Conservation (phyloP, 2,113 vertebrate species). For the Anoplopoma fimbria region DNA sequence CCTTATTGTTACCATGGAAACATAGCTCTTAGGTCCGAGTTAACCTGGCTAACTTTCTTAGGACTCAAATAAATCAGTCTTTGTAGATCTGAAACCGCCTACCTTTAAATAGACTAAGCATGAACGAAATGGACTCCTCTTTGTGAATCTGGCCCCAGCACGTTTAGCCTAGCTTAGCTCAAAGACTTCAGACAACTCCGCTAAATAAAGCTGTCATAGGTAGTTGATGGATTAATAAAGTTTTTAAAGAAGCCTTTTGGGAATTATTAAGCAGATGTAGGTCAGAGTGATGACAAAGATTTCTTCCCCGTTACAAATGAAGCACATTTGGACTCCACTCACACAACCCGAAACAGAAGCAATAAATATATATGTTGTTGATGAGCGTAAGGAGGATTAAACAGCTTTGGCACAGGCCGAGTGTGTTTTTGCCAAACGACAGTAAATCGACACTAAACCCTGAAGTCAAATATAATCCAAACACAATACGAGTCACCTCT, state of each 20-base stretch:
- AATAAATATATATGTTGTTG: conserved; percentile 1
- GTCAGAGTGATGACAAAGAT: conserved; percentile 29
- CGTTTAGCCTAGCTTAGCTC: neutral
- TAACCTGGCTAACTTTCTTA: neutral
- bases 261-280: conserved; percentile 15
- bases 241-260: conserved; percentile 22
- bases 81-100: neutral
- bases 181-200: neutral
- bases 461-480: conserved; percentile 47
- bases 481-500: conserved; percentile 10
- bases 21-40: neutral
- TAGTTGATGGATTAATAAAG: conserved; percentile 6
- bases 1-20: no score
- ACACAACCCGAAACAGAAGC: neutral
- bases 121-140: neutral
- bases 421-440: conserved; percentile 54
- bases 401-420: conserved; percentile 7
- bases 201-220: neutral
- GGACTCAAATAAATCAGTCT: neutral
- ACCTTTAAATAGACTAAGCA: neutral
- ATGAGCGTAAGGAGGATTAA: conserved; percentile 44
- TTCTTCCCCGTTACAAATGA: neutral
- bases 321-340: neutral
- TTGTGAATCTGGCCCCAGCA: no score
- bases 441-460: conserved; percentile 30